These are phyloP conservation scores for Caenorhabditis angaria DNA, from an alignment of 2,888 invertebrate species.

Conservation along the genomic window DNA sequence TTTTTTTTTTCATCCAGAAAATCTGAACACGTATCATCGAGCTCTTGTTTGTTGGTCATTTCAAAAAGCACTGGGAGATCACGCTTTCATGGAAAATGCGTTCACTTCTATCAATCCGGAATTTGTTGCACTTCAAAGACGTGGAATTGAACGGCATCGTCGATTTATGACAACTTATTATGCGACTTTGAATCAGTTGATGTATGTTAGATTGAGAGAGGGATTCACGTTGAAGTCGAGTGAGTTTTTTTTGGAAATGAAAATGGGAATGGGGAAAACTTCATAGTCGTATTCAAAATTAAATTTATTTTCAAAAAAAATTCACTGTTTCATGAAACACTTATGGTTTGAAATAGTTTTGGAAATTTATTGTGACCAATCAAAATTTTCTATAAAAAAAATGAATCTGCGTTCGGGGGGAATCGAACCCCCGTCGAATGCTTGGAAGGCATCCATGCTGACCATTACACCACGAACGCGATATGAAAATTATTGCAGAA, in stretches of 20 bases:
- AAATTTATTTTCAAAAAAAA: not conserved
- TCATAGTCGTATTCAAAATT: not conserved
- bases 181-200: conserved; percentile 76
- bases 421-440: conserved; percentile 58
- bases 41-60: conserved; percentile 79
- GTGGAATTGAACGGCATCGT: conserved; percentile 37
- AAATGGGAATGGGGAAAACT: not conserved
- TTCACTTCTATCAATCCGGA: conserved; percentile 75
- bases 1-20: not conserved
- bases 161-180: conserved; percentile 34
- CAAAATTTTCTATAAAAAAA: too few relatives aligned
- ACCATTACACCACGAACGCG: conserved; percentile 58
- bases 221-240: conserved; percentile 79
- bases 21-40: conserved; percentile 50
- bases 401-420: conserved; percentile 46
- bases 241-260: conserved; percentile 10
- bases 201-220: conserved; percentile 82
- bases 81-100: conserved; percentile 55
- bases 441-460: conserved; percentile 59
- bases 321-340: too few relatives aligned
- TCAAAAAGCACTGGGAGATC: conserved; percentile 74
- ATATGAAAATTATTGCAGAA: not conserved
- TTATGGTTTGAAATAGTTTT: too few relatives aligned
- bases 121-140: conserved; percentile 72
- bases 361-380: not conserved